A percentile compares a stretch with the other conserved stretches of the same genome.
These are phyloP conservation scores for Eupithecia subfuscata DNA, from an alignment of 2,888 invertebrate genomes.

Conservation along the genomic window DNA sequence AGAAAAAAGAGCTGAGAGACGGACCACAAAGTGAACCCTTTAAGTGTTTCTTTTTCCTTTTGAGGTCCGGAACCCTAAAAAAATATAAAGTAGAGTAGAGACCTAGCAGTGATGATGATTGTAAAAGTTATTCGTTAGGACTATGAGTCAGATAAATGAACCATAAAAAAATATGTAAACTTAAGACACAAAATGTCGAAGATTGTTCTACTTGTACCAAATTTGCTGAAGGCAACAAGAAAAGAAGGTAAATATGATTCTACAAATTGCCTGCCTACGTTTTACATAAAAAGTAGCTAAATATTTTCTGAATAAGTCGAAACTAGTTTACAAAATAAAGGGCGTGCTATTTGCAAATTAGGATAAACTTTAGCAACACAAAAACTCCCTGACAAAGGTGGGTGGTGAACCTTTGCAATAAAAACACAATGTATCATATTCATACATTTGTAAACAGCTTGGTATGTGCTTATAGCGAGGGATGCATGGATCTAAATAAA, in stretches of 20 bases:
- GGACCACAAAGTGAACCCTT: no score
- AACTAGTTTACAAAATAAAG: neutral
- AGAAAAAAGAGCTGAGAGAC: no score
- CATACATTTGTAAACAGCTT: constrained; percentile 56
- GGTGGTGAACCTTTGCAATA: constrained; percentile 27
- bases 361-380: constrained; percentile 24
- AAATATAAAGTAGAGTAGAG: no score
- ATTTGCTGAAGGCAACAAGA: neutral
- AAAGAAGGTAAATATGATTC: neutral
- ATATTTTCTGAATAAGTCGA: neutral
- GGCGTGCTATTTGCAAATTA: constrained; percentile 11
- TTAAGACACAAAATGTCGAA: neutral
- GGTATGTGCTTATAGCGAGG: constrained; percentile 44
- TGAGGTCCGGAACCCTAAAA: no score
- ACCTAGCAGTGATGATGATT: no score
- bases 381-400: constrained; percentile 30
- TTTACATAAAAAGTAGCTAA: neutral
- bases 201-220: neutral
- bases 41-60: no score
- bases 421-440: constrained; percentile 48
- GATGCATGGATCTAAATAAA: constrained; percentile 55
- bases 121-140: no score
- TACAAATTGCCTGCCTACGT: neutral
- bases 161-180: no score
- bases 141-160: no score